These are phyloP conservation scores for Pteropus alecto DNA, from an alignment of 2,113 vertebrate genomes.

Conservation along the genomic window DNA sequence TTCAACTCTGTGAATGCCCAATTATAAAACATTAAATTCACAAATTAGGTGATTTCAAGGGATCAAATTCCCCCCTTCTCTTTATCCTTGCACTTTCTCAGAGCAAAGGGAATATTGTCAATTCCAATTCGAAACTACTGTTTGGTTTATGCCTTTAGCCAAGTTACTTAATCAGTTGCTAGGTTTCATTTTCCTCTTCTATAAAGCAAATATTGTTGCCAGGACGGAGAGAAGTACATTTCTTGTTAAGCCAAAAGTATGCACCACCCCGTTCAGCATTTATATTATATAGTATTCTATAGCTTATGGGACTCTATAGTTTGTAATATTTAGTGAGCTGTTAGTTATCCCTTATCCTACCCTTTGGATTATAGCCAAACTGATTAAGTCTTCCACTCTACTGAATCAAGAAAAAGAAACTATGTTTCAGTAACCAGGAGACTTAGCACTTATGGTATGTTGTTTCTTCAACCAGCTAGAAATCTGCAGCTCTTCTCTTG, in stretches of 20 bases:
- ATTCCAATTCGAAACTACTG: conserved; percentile 7
- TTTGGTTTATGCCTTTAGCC: background rate
- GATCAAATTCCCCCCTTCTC: background rate
- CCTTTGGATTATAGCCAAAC: background rate
- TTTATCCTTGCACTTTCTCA: background rate
- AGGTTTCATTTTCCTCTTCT: conserved; percentile 52
- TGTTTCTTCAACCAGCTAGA: conserved; percentile 5
- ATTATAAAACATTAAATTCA: conserved; percentile 7
- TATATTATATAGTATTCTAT: background rate
- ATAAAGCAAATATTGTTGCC: conserved; percentile 20
- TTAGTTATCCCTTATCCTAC: background rate
- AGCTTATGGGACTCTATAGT: background rate
- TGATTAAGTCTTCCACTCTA: background rate
- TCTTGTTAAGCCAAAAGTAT: background rate
- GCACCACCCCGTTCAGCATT: background rate
- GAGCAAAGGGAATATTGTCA: background rate
- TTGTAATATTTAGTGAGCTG: background rate
- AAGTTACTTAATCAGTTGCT: conserved; percentile 45
- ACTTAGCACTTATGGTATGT: background rate
- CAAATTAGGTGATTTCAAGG: background rate
- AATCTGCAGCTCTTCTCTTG: background rate
- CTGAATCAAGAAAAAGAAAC: background rate
- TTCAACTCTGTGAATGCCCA: background rate
- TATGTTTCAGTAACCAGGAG: background rate
- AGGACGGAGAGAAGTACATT: background rate